Evolutionary conservation across 2,797 vertebrate species (phyloP).

Genomic region (Lindbergichthys nudifrons): DNA sequence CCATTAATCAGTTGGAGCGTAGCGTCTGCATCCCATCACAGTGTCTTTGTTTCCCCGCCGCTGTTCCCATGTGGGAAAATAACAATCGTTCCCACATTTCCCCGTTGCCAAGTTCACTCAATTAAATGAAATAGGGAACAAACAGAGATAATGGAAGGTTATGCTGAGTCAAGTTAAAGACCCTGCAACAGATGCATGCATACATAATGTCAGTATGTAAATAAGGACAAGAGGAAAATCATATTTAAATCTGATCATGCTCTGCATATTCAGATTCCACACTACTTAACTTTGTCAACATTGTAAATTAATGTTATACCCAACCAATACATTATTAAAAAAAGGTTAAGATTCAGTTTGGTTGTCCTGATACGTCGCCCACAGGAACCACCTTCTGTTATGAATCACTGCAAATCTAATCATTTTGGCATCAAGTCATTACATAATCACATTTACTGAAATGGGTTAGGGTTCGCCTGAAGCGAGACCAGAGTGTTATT

Average conservation of each 20-base stretch:
- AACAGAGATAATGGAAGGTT: constrained; percentile 1
- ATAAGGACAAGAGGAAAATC: constrained; percentile 3
- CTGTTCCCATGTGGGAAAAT: constrained; percentile 63
- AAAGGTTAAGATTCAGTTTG: constrained; percentile 12
- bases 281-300: constrained; percentile 8
- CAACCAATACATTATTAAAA: constrained; percentile 5
- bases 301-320: not conserved
- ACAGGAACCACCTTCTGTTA: constrained; percentile 24
- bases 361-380: constrained; percentile 2
- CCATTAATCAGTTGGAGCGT: constrained; percentile 73
- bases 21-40: constrained; percentile 62
- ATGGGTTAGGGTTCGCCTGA: constrained; percentile 23
- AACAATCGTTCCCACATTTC: constrained; percentile 58
- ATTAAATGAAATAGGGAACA: constrained; percentile 46
- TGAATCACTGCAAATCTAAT: constrained; percentile 62
- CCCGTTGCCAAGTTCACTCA: constrained; percentile 36
- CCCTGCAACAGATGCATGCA: constrained; percentile 9
- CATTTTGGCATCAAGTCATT: constrained; percentile 47
- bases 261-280: not conserved
- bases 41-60: constrained; percentile 73
- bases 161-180: constrained; percentile 32
- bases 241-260: not conserved
- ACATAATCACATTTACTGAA: constrained; percentile 51
- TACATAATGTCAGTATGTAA: constrained; percentile 10
- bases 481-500: constrained; percentile 3